Base-by-base conservation (phyloP, 1,140 invertebrate species). In the Drosophila simulans region DNA sequence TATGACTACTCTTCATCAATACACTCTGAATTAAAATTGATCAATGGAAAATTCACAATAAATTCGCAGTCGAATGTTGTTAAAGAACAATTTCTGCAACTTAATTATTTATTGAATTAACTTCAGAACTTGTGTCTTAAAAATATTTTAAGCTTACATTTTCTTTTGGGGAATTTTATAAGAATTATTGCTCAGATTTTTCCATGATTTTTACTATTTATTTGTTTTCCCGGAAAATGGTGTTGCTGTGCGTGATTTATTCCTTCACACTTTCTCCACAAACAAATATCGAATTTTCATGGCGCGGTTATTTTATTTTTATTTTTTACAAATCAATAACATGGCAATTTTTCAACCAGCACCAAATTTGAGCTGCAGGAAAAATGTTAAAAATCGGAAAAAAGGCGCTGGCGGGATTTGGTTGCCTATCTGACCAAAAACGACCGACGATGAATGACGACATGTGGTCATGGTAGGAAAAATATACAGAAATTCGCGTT, bases 381-480 rank as follows among this genome's bases (percentile, higher is more conserved):
- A 65, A 56, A 54, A 25, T 20, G 51, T 53, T 53, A 58, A 8
- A 63, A 56, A 79, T 65, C 45, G 51, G 5, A 15, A 39, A 59
- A 78, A 75, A 78, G 37, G 39, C 34, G 68, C 80, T 74, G 58
- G 73, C 80, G 45, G 48, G 56, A 63, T 40, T 60, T 40, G 20
- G 68, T 42, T 59, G 60, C 62, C 51, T 60, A 71, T 77, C 74
- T 53, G 60, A 52, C 43, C 53, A 66, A 53, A 72, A 59, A 51
- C 31, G 27, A 42, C 12, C 43, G 65, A 57, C 57, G 57, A 46
- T 54, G 45, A 59, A 73, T 73, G 70, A 55, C 55, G 48, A 60
- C 84, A 86, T 86, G 83, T 76, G 83, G 79, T 22, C 57, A 48
- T 49, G 27, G 39, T 48, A n/a, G 55, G 51, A 57, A 85, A 65